Conservation (phyloP, 2,888 invertebrate genomes). For the Galerucella calmariensis region DNA sequence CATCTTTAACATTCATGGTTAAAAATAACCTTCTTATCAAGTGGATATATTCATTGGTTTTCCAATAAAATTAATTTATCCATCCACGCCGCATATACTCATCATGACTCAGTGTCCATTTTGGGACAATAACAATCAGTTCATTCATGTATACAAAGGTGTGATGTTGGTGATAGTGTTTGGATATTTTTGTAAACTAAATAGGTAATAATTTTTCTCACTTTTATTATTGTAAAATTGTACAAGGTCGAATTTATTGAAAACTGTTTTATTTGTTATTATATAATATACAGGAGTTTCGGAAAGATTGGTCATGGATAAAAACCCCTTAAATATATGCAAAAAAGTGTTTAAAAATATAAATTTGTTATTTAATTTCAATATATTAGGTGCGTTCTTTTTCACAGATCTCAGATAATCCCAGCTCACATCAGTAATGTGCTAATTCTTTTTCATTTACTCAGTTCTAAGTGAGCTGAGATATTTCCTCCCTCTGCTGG, state of each 20-base stretch:
- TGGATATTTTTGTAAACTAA: neutral
- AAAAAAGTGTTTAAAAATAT: no score
- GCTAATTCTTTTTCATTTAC: no score
- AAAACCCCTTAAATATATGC: neutral
- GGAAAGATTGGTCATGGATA: neutral
- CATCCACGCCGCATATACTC: constrained; percentile 26
- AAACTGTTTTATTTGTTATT: neutral
- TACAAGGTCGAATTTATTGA: neutral
- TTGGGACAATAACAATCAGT: neutral
- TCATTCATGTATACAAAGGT: constrained; percentile 16
- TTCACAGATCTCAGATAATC: no score
- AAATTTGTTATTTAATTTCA: neutral
- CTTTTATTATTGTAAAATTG: neutral
- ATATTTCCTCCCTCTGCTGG: no score
- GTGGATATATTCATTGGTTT: constrained; percentile 42
- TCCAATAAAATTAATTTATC: constrained; percentile 38
- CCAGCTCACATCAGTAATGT: no score
- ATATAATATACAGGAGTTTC: neutral
- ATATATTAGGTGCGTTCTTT: neutral
- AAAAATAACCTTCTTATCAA: constrained; percentile 46
- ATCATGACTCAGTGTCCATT: constrained; percentile 40
- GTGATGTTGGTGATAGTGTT: constrained; percentile 19
- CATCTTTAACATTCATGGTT: constrained; percentile 40
- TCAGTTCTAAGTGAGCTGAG: no score
- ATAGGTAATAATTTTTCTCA: neutral